phyloP scores from a whole-genome alignment of 2,113 vertebrate species.

The Bostrychus sinensis region DNA sequence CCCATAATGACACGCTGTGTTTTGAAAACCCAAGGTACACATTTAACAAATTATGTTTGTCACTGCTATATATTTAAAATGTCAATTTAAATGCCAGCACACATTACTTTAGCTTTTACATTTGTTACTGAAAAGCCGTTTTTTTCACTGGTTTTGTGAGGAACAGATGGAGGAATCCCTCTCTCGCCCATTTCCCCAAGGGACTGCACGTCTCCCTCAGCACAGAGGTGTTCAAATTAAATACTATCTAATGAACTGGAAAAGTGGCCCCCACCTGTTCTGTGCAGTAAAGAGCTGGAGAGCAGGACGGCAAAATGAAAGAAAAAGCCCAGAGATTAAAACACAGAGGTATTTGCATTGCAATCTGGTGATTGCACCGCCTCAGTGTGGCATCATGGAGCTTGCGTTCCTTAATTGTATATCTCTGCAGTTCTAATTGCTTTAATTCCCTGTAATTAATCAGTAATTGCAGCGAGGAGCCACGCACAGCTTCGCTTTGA shows the following conservation, averaged over 20 bases:
- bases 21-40: background rate
- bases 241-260: slow-evolving; percentile 78
- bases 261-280: slow-evolving; percentile 57
- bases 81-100: slow-evolving; percentile 31
- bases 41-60: slow-evolving; percentile 14
- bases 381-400: slow-evolving; percentile 76
- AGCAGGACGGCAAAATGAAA: slow-evolving; percentile 63
- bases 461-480: slow-evolving; percentile 83
- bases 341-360: slow-evolving; percentile 75
- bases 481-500: slow-evolving; percentile 72
- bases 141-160: slow-evolving; percentile 32
- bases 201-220: slow-evolving; percentile 68
- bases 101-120: slow-evolving; percentile 20
- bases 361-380: slow-evolving; percentile 72
- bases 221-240: slow-evolving; percentile 79
- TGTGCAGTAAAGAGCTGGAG: slow-evolving; percentile 31
- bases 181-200: slow-evolving; percentile 59
- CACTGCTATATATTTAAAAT: slow-evolving; percentile 18
- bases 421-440: slow-evolving; percentile 85
- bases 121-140: slow-evolving; percentile 9
- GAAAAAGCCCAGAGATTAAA: slow-evolving; percentile 67
- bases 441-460: slow-evolving; percentile 88
- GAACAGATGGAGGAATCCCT: slow-evolving; percentile 76
- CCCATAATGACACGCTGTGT: slow-evolving; percentile 2
- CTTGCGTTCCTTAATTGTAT: slow-evolving; percentile 82